Evolutionary conservation across 2,888 invertebrate genomes (phyloP), one percentile per base, ranked within the genome.

Genomic region (Gonocerus acuteangulatus): DNA sequence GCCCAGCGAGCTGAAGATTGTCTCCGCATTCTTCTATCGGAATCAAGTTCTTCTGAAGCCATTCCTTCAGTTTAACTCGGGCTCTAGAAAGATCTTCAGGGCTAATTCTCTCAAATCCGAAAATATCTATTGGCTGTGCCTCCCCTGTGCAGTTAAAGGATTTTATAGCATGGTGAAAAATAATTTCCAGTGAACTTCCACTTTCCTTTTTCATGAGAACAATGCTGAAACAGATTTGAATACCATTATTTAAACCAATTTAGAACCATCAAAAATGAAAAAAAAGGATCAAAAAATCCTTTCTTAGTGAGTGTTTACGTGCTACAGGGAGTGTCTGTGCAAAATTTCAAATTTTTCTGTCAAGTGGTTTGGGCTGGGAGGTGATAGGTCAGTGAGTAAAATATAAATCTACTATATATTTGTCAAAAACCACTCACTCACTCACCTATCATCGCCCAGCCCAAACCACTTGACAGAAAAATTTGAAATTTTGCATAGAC

Each of bases 11-110:
- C 68, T 71, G 72, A 16, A 76, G 67, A 27, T 69, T 66, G 52
- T 72, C 69, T 27, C 72, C 74, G 18, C 68, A 68, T 67, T 75
- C 75, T 58, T 68, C 69, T 2, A 74, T 71, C 59, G 73, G 69
- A 45, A 76, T 70, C 48, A 70, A 68, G 69, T 74, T 73, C 51
- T 71, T 69, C 54, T 69, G 63, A 18, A 76, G 67, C 75, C 75
- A 76, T 32, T 70, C 71, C 61, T 71, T 72, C 19, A 75, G 61
- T 48, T 67, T 67, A 27, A 58, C 56, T 49, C 70, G 71, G 11
- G n/a, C 18, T 16, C 44, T 39, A 18, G 23, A 48, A 16, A 49
- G 3, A 3, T 61, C 32, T n/a, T 52, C 48, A 48, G 32, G 23
- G 4, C 7, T 22, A 3, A 15, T 22, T 21, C 22, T 21, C 16